Conservation (phyloP, 2,113 vertebrate species). For the Otocyon megalotis region DNA sequence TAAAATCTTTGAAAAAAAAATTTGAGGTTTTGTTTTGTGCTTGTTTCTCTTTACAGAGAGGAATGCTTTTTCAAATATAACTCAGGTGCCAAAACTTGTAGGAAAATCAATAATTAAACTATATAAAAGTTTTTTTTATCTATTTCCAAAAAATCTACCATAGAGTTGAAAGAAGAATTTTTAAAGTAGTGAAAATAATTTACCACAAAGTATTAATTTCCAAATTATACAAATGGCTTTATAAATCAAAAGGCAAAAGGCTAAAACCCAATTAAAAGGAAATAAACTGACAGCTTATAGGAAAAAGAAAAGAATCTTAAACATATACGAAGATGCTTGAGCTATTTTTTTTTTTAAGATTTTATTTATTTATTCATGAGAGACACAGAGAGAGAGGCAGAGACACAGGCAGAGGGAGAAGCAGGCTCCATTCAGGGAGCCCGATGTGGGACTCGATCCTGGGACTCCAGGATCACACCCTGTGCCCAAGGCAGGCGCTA, state of each 20-base stretch:
- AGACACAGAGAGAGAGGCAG: too few relatives aligned
- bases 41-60: background rate
- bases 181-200: background rate
- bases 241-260: background rate
- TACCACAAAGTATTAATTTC: background rate
- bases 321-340: background rate
- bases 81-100: background rate
- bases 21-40: background rate
- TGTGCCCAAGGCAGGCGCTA: too few relatives aligned
- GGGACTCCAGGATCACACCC: too few relatives aligned
- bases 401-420: too few relatives aligned
- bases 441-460: too few relatives aligned
- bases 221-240: background rate
- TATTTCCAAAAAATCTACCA: background rate
- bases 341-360: too few relatives aligned
- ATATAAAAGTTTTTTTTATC: background rate
- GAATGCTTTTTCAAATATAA: background rate
- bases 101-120: background rate
- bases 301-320: background rate
- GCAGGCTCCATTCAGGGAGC: too few relatives aligned
- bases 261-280: background rate
- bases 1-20: too few relatives aligned
- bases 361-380: too few relatives aligned
- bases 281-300: background rate
- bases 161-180: background rate